Evolutionary conservation across 2,888 invertebrate genomes (phyloP).

Genomic region (Plebejus anna): DNA sequence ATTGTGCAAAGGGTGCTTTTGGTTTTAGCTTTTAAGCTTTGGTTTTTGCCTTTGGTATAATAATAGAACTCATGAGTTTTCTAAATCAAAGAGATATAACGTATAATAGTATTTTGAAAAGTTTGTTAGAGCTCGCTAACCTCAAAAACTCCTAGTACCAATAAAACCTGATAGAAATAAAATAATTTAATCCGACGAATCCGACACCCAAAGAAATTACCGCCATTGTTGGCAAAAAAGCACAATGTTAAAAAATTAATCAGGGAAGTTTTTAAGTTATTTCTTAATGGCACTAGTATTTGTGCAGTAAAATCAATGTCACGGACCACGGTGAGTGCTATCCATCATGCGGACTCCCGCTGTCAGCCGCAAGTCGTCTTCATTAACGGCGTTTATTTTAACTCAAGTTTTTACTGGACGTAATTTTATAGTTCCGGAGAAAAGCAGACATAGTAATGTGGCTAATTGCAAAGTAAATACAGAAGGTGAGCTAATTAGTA

Average conservation of each 20-base stretch:
- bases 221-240: neutral
- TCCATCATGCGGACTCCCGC: constrained; percentile 37
- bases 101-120: too few species aligned
- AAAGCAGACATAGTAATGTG: constrained; percentile 53
- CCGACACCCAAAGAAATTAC: neutral
- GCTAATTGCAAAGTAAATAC: constrained; percentile 46
- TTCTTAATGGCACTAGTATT: neutral
- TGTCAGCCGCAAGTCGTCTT: constrained; percentile 53
- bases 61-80: too few species aligned
- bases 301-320: constrained; percentile 20
- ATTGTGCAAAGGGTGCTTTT: neutral
- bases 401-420: constrained; percentile 45
- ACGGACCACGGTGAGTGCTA: constrained; percentile 25
- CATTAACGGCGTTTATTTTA: constrained; percentile 60
- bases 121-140: too few species aligned
- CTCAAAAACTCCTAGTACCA: too few species aligned
- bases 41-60: too few species aligned
- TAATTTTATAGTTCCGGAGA: constrained; percentile 72
- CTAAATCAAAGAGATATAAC: too few species aligned
- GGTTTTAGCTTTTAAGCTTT: neutral
- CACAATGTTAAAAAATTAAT: neutral
- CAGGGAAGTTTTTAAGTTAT: neutral
- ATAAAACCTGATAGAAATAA: neutral
- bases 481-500: neutral
- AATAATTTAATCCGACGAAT: neutral